A percentile compares a stretch with the other conserved stretches of the same genome.
phyloP scores from a whole-genome alignment of 2,888 invertebrate genomes.

The Chelonus formosanus region DNA sequence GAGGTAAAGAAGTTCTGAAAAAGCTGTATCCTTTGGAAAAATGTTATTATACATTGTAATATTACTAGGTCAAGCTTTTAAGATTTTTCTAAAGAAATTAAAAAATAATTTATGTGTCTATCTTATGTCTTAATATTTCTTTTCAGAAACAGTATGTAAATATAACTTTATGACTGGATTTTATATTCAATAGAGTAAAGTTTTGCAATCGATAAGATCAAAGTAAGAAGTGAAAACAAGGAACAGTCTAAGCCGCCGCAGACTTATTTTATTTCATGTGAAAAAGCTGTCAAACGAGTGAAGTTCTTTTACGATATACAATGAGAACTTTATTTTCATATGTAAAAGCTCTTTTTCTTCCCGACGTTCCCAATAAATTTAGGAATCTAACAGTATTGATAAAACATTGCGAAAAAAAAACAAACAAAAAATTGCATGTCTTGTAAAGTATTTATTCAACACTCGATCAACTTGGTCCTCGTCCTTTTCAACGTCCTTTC shows the following conservation, averaged over 20 bases:
- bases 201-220: neutral
- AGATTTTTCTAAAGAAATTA: too few relatives aligned
- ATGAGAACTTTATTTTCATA: neutral
- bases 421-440: neutral
- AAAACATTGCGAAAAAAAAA: neutral
- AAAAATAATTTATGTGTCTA: too few relatives aligned
- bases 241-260: too few relatives aligned
- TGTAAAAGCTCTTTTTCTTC: too few relatives aligned
- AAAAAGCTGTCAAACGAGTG: neutral
- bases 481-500: neutral
- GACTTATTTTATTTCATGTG: too few relatives aligned
- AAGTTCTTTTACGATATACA: slow-evolving; percentile 6
- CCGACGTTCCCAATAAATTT: neutral
- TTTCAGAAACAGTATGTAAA: too few relatives aligned
- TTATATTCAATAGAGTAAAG: neutral
- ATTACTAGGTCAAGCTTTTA: too few relatives aligned
- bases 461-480: neutral
- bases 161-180: too few relatives aligned
- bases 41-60: too few relatives aligned
- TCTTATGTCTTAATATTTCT: too few relatives aligned
- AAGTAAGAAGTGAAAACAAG: neutral
- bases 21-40: too few relatives aligned
- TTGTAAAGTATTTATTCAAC: slow-evolving; percentile 15
- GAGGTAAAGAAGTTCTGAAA: too few relatives aligned
- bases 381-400: slow-evolving; percentile 2